phyloP scores from a whole-genome alignment of 1,140 invertebrate genomes.

The Bactericera cockerelli region DNA sequence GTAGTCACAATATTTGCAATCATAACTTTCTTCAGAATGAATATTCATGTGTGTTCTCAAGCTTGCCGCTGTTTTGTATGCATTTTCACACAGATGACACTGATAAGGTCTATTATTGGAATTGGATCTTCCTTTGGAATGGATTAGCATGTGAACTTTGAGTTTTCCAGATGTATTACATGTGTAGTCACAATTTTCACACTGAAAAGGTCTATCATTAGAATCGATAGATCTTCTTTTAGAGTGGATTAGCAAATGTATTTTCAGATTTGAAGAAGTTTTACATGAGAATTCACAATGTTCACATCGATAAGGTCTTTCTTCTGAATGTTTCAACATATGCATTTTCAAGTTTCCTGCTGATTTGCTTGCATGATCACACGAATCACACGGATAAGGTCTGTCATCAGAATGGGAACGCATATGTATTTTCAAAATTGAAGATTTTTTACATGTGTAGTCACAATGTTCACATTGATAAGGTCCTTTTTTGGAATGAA shows the following conservation, averaged over 20 bases:
- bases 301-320: slow-evolving; percentile 14
- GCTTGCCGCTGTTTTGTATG: slow-evolving; percentile 21
- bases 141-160: slow-evolving; percentile 27
- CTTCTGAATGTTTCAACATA: slow-evolving; percentile 17
- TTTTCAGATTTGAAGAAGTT: slow-evolving; percentile 11
- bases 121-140: slow-evolving; percentile 29
- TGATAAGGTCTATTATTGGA: too few relatives aligned
- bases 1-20: slow-evolving; percentile 18
- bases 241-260: slow-evolving; percentile 32
- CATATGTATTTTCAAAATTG: slow-evolving; percentile 12
- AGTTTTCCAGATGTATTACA: slow-evolving; percentile 32
- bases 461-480: slow-evolving; percentile 48
- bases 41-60: slow-evolving; percentile 27
- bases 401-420: slow-evolving; percentile 47
- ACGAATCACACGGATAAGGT: background rate
- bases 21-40: slow-evolving; percentile 27
- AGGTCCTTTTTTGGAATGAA: slow-evolving; percentile 38
- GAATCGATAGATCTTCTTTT: slow-evolving; percentile 34
- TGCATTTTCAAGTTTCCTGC: slow-evolving; percentile 18
- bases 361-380: background rate
- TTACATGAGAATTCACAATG: slow-evolving; percentile 13
- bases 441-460: slow-evolving; percentile 39
- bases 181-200: slow-evolving; percentile 36
- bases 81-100: slow-evolving; percentile 28
- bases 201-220: slow-evolving; percentile 51